Evolutionary conservation across 2,113 vertebrate genomes (phyloP).

Genomic region (Puffinus mauretanicus): DNA sequence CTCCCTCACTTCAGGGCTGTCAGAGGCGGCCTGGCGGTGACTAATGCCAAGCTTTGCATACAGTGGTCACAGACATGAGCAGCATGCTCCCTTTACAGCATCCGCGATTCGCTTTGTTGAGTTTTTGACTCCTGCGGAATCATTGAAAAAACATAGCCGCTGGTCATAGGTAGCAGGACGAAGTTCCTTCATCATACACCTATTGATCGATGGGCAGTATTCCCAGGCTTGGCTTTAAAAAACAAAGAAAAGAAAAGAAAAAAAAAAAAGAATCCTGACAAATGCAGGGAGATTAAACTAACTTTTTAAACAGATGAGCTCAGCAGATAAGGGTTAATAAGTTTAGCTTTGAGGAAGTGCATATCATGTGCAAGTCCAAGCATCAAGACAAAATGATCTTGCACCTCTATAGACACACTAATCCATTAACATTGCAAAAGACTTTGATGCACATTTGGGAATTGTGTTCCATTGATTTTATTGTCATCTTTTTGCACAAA

Average conservation of each 20-base stretch:
- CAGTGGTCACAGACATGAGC: constrained; percentile 91
- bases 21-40: constrained; percentile 93
- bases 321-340: constrained; percentile 36
- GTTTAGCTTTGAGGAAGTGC: neutral
- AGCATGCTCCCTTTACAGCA: constrained; percentile 77
- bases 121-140: constrained; percentile 79
- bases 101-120: constrained; percentile 76
- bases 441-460: constrained; percentile 72
- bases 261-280: neutral
- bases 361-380: neutral
- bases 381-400: constrained; percentile 15
- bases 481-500: constrained; percentile 79
- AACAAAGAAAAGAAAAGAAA: neutral
- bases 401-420: constrained; percentile 9
- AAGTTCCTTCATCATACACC: constrained; percentile 67
- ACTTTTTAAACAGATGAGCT: constrained; percentile 28
- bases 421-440: constrained; percentile 73
- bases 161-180: constrained; percentile 64
- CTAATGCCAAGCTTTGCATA: constrained; percentile 99
- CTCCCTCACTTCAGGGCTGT: constrained; percentile 97
- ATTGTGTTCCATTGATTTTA: constrained; percentile 77
- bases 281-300: constrained; percentile 6
- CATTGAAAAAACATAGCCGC: constrained; percentile 66
- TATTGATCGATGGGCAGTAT: constrained; percentile 62
- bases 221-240: neutral